Evolutionary conservation across 2,113 vertebrate species (phyloP), one percentile per base, ranked within the genome.

Genomic region (Struthio camelus): DNA sequence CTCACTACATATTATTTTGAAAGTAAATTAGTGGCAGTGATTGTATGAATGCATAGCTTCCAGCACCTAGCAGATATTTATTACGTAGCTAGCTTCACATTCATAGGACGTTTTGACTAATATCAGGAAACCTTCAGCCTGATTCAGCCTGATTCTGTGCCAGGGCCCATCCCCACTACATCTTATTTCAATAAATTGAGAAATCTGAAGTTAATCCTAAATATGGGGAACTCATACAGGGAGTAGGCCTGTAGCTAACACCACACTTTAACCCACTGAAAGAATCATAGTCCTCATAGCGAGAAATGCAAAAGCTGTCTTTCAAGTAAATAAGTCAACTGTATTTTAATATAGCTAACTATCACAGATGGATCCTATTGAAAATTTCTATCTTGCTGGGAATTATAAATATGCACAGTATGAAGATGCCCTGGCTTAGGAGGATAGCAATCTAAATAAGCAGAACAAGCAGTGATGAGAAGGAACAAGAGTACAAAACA

Each of bases 381-480:
- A 85, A 56, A 34, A 25, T 42, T 46, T 13, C 38, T 64, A 0
- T 46, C 46, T 73, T 11, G 14, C 8, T 70, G 34, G 30, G 67
- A 89, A 75, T 69, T 77, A 48, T 54, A 22, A 36, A 27, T 1
- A 6, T 1, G 1, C 48, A 67, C 20, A 50, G 42, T 9, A 67
- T 50, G 64, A 54, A 59, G 7, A 23, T 0, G 0, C 16, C n/a
- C n/a, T 30, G 30, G 22, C 38, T 34, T 48, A 56, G 54, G 16
- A 38, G 83, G 58, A 53, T 1, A 46, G 36, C 22, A 75, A 81
- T 64, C 70, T 30, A 59, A 89, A 24, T n/a, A 28, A 51, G 22
- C 0, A 0, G 22, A 14, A 54, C 22, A 65, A 61, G 24, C 20
- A 73, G n/a, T 4, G 32, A 25, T 36, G 36, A 92, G 40, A 58